Conservation (phyloP, 2,797 vertebrate species). For the Huso huso region DNA sequence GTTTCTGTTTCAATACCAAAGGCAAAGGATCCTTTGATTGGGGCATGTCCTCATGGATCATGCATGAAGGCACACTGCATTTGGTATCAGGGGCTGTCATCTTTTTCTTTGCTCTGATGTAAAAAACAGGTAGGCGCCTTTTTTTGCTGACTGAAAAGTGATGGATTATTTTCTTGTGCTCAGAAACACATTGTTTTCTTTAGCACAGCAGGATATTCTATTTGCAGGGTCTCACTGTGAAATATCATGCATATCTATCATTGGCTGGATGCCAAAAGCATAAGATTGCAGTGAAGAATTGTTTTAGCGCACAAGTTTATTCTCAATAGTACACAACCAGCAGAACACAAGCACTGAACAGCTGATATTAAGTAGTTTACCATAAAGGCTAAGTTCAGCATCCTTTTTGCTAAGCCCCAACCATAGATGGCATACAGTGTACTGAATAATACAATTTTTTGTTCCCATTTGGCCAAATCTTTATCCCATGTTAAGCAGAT, state of each 20-base stretch:
- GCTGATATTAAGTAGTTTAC: constrained; percentile 21
- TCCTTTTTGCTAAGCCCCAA: not conserved
- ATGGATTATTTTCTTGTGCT: constrained; percentile 94
- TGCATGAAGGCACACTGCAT: constrained; percentile 61
- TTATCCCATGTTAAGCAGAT: not conserved
- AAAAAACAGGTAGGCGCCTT: constrained; percentile 79
- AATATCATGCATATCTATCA: constrained; percentile 91
- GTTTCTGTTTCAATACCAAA: constrained; percentile 45
- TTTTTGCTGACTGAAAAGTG: constrained; percentile 76
- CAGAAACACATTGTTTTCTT: constrained; percentile 99
- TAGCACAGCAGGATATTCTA: constrained; percentile 99
- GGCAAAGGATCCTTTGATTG: constrained; percentile 65
- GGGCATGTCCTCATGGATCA: constrained; percentile 65
- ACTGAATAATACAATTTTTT: not conserved
- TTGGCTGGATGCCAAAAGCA: constrained; percentile 71
- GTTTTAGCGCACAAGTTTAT: constrained; percentile 30
- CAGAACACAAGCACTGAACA: constrained; percentile 23
- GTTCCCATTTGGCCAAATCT: not conserved
- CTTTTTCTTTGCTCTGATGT: constrained; percentile 73
- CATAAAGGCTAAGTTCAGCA: not conserved
- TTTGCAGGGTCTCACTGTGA: constrained; percentile 88
- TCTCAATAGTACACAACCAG: constrained; percentile 26
- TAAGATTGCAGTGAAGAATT: constrained; percentile 31
- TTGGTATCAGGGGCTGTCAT: constrained; percentile 63
- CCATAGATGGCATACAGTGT: not conserved